Evolutionary conservation across 2,888 invertebrate genomes (phyloP).

Genomic region (Empis livida): DNA sequence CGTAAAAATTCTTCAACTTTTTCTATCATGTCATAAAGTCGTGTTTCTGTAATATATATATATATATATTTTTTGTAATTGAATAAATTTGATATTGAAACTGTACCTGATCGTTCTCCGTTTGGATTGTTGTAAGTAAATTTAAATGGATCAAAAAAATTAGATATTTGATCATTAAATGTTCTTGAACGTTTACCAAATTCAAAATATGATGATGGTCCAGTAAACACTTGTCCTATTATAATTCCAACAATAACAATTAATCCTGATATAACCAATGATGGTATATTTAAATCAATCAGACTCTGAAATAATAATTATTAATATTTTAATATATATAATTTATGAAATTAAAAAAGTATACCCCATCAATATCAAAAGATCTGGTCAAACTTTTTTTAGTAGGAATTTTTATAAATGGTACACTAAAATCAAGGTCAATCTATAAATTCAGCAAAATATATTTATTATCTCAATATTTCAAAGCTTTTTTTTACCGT

Average conservation of each 20-base stretch:
- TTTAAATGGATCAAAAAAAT: conserved; percentile 12
- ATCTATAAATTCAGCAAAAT: not conserved
- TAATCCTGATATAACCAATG: conserved; percentile 41
- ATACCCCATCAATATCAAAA: not conserved
- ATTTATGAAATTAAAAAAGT: no score
- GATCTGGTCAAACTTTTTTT: not conserved
- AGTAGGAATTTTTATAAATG: not conserved
- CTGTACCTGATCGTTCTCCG: conserved; percentile 11
- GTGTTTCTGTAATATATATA: conserved; percentile 16
- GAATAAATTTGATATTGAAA: not conserved
- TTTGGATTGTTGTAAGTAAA: conserved; percentile 10
- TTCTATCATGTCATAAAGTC: conserved; percentile 26
- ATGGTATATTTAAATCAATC: conserved; percentile 24
- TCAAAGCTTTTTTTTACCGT: not conserved
- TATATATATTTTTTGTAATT: no score
- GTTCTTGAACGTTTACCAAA: conserved; percentile 8
- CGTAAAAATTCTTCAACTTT: conserved; percentile 42
- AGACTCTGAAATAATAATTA: not conserved
- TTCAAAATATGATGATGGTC: conserved; percentile 7
- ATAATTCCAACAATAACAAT: conserved; percentile 39
- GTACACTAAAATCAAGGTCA: not conserved
- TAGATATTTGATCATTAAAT: conserved; percentile 2
- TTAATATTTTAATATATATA: no score
- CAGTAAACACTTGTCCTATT: conserved; percentile 11
- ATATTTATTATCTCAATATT: not conserved